These are phyloP conservation scores for Micropterix aruncella DNA, from an alignment of 2,888 invertebrate species.

Conservation along the genomic window DNA sequence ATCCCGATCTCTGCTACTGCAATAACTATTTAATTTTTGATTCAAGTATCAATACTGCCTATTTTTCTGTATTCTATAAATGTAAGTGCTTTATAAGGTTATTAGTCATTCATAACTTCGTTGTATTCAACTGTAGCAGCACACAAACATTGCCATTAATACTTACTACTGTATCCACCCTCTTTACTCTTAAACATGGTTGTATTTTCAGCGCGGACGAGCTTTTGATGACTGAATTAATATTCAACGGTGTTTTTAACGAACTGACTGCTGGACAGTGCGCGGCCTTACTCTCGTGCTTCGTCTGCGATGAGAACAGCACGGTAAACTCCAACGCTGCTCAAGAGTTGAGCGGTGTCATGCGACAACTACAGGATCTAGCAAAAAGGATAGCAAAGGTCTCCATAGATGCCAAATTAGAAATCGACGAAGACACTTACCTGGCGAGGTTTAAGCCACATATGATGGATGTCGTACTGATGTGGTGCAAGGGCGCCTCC, in stretches of 20 bases:
- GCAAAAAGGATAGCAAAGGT: slow-evolving; percentile 86
- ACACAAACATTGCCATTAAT: no score
- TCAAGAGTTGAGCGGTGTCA: slow-evolving; percentile 78
- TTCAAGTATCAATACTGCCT: no score
- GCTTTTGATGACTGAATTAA: slow-evolving; percentile 90
- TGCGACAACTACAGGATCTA: slow-evolving; percentile 82
- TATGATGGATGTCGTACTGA: slow-evolving; percentile 92
- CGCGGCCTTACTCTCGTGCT: slow-evolving; percentile 77
- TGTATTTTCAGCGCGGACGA: slow-evolving; percentile 76
- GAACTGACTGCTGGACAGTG: slow-evolving; percentile 67
- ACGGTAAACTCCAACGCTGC: slow-evolving; percentile 64
- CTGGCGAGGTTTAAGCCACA: slow-evolving; percentile 87
- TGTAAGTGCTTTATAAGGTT: no score
- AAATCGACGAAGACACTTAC: slow-evolving; percentile 80
- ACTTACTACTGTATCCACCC: no score
- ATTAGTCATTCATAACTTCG: no score
- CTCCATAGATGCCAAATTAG: slow-evolving; percentile 70
- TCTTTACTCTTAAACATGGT: no score
- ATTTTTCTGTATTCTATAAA: no score
- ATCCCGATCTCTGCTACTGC: no score
- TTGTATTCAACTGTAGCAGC: no score
- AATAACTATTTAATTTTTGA: no score
- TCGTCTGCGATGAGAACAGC: slow-evolving; percentile 88
- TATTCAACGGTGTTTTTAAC: slow-evolving; percentile 95
- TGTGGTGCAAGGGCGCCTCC: slow-evolving; percentile 89